Evolutionary conservation across 2,888 invertebrate species (phyloP).

Genomic region (Hemistola chrysoprasaria): DNA sequence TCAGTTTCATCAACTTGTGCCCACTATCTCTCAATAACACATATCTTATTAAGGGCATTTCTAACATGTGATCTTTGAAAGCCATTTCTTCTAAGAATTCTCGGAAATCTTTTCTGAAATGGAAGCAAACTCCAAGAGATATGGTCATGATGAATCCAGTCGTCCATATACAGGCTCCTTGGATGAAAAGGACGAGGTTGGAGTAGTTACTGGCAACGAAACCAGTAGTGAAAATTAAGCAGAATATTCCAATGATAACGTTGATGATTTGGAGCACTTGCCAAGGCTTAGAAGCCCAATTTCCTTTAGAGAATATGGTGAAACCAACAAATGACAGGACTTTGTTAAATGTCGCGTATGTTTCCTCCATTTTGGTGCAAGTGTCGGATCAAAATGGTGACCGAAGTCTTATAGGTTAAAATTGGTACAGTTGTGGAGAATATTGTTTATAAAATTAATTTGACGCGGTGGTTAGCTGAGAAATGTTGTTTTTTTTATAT

Average conservation of each 20-base stretch:
- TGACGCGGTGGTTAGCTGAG: too few species aligned
- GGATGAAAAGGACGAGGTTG: constrained; percentile 54
- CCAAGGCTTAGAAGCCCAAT: constrained; percentile 56
- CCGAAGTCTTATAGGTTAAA: constrained; percentile 8
- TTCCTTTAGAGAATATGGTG: constrained; percentile 51
- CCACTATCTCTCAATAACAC: constrained; percentile 34
- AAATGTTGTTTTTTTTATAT: too few species aligned
- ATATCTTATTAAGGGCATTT: constrained; percentile 56
- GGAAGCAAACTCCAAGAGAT: constrained; percentile 54
- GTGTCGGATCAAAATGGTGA: constrained; percentile 4
- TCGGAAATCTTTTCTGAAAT: constrained; percentile 54
- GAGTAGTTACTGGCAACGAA: constrained; percentile 49
- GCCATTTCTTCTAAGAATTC: constrained; percentile 57
- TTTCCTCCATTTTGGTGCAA: constrained; percentile 50
- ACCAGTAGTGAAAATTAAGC: constrained; percentile 58
- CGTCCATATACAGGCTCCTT: constrained; percentile 70
- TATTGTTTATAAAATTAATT: background rate
- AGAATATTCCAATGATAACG: constrained; percentile 50
- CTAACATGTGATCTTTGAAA: constrained; percentile 51
- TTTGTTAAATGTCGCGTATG: constrained; percentile 50
- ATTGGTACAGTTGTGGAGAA: constrained; percentile 6
- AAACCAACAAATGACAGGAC: constrained; percentile 60
- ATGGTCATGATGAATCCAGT: constrained; percentile 68
- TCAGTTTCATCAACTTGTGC: constrained; percentile 48
- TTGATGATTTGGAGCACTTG: constrained; percentile 55